Percentiles rank a stretch among this genome's conserved stretches.
Evolutionary conservation across 2,113 vertebrate species (phyloP).

Genomic region (Phylloscopus whistleri): DNA sequence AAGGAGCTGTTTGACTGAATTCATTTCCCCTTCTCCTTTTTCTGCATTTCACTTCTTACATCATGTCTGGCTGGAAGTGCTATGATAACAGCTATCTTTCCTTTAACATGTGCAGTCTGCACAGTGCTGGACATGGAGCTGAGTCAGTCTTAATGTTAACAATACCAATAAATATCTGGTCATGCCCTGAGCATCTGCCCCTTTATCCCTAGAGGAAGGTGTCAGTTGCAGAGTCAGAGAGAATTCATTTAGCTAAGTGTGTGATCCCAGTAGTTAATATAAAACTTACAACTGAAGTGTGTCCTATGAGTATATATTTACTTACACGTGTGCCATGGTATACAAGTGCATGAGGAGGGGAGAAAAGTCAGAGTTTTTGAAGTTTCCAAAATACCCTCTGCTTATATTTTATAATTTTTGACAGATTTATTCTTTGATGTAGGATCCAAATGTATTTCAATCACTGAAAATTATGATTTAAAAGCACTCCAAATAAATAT

Average conservation of each 20-base stretch:
- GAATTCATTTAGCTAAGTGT: background rate
- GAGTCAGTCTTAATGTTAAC: background rate
- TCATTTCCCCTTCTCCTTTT: background rate
- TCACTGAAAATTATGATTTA: background rate
- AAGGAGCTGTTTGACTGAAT: background rate
- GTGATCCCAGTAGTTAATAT: background rate
- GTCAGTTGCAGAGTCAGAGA: background rate
- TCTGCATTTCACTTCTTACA: conserved; percentile 1
- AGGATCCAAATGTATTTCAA: background rate
- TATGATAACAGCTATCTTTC: background rate
- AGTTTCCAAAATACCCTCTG: background rate
- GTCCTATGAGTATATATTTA: background rate
- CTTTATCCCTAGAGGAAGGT: background rate
- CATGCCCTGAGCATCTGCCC: background rate
- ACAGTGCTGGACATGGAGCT: rapidly evolving
- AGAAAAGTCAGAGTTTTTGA: background rate
- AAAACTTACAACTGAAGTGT: background rate
- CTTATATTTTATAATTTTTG: background rate
- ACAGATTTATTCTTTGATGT: background rate
- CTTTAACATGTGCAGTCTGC: background rate
- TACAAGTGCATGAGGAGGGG: background rate
- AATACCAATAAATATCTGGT: background rate
- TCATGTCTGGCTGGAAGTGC: background rate
- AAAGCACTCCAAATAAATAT: background rate
- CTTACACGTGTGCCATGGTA: background rate